These are phyloP conservation scores for Paramormyrops kingsleyae DNA, from an alignment of 2,113 vertebrate genomes.

Conservation along the genomic window DNA sequence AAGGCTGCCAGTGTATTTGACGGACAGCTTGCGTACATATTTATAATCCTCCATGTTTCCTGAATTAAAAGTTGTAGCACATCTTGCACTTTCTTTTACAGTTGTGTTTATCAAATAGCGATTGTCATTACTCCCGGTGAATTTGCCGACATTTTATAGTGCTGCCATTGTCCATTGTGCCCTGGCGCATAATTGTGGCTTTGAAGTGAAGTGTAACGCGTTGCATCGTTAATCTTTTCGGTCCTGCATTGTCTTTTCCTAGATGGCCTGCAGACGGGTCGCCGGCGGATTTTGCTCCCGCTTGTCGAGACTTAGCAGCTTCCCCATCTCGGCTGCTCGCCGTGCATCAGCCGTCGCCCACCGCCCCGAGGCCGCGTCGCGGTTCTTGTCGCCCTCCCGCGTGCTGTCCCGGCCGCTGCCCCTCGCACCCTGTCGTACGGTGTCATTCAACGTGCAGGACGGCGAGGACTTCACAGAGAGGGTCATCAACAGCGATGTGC, in stretches of 20 bases:
- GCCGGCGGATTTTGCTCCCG: conserved; percentile 59
- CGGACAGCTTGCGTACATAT: background rate
- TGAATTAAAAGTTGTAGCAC: background rate
- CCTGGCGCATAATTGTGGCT: background rate
- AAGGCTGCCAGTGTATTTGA: background rate
- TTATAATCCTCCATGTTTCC: background rate
- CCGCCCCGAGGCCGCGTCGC: conserved; percentile 19
- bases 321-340: conserved; percentile 19
- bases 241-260: conserved; percentile 7
- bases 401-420: conserved; percentile 25
- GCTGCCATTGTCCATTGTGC: background rate
- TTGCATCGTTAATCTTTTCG: background rate
- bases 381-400: conserved; percentile 41
- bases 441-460: conserved; percentile 87
- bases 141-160: background rate
- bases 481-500: conserved; percentile 83
- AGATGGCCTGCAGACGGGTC: conserved; percentile 84
- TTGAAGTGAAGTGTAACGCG: background rate
- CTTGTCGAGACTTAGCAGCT: conserved; percentile 36
- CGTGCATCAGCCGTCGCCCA: conserved; percentile 17
- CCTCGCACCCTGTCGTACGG: conserved; percentile 34
- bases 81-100: background rate
- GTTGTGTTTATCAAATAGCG: background rate
- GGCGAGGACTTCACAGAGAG: conserved; percentile 84
- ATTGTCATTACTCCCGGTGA: background rate